Percentiles rank a stretch among this genome's conserved stretches.
phyloP scores from a whole-genome alignment of 2,797 vertebrate genomes.

The Etheostoma nigrum region DNA sequence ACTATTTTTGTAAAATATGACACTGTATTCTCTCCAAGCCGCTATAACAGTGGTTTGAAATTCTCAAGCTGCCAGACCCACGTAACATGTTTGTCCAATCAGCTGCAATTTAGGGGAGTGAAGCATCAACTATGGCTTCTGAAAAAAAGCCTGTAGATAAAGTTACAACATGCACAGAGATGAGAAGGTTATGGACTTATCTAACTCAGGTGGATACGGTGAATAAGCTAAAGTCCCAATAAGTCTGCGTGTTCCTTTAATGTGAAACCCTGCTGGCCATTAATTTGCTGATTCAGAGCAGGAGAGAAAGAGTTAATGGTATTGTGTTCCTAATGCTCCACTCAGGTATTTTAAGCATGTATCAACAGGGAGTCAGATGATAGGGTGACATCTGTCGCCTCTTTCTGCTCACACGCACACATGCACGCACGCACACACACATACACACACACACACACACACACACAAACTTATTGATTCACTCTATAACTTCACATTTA shows the following conservation, averaged over 20 bases:
- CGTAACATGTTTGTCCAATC: too few species aligned
- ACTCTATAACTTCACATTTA: slow-evolving; percentile 19
- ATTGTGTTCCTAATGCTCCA: slow-evolving; percentile 46
- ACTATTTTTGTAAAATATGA: too few species aligned
- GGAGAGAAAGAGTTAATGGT: slow-evolving; percentile 37
- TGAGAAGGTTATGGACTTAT: too few species aligned
- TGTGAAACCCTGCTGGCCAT: slow-evolving; percentile 9
- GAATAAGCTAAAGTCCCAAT: too few species aligned
- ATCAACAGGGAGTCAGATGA: slow-evolving; percentile 47
- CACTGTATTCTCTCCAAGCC: too few species aligned
- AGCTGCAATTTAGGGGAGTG: too few species aligned
- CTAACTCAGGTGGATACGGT: too few species aligned
- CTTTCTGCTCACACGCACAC: slow-evolving; percentile 25
- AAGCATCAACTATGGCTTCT: too few species aligned
- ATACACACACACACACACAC: slow-evolving; percentile 27
- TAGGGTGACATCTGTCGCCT: slow-evolving; percentile 53
- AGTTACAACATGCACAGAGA: too few species aligned
- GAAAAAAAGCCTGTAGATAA: too few species aligned
- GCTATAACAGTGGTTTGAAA: too few species aligned
- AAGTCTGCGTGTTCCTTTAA: not conserved
- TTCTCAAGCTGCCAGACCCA: too few species aligned
- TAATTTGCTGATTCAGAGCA: slow-evolving; percentile 15
- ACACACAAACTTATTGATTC: not conserved
- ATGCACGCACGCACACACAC: slow-evolving; percentile 28
- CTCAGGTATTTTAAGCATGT: slow-evolving; percentile 52